Conservation (phyloP, 2,113 vertebrate genomes). For the Chionomys nivalis region DNA sequence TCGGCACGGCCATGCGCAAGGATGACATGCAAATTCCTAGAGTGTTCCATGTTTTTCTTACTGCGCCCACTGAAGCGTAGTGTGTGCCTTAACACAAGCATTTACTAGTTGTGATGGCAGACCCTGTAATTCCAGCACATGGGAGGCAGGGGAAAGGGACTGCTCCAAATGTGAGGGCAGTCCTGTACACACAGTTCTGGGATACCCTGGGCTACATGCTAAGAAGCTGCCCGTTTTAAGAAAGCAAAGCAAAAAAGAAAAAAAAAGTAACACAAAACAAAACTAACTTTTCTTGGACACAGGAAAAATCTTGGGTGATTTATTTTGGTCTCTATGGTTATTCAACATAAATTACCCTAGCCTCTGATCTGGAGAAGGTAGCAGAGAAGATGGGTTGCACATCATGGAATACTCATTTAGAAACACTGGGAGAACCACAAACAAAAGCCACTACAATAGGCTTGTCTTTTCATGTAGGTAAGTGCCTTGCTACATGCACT, state of each 20-base stretch:
- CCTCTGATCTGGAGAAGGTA: not conserved
- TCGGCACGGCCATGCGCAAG: not conserved
- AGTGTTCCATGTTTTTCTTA: not conserved
- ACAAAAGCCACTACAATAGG: not conserved
- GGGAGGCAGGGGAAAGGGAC: not conserved
- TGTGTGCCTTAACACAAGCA: not conserved
- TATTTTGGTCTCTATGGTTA: slow-evolving; percentile 14
- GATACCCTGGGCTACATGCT: not conserved
- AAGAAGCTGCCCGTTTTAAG: not conserved
- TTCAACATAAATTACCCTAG: not conserved
- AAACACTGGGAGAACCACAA: not conserved
- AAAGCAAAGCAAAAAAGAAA: not conserved
- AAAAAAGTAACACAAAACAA: not conserved
- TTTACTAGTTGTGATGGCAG: not conserved
- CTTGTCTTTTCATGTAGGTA: slow-evolving; percentile 9
- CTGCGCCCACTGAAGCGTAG: not conserved
- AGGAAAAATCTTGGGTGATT: not conserved
- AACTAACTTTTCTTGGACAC: not conserved
- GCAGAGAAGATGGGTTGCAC: not conserved
- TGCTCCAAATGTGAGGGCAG: not conserved
- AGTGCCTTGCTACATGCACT: not conserved
- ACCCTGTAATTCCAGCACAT: not conserved
- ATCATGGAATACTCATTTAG: not conserved
- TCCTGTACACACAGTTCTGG: not conserved
- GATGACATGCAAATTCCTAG: not conserved